These are phyloP conservation scores for Anthonomus grandis DNA, from an alignment of 1,140 invertebrate genomes.

Conservation along the genomic window DNA sequence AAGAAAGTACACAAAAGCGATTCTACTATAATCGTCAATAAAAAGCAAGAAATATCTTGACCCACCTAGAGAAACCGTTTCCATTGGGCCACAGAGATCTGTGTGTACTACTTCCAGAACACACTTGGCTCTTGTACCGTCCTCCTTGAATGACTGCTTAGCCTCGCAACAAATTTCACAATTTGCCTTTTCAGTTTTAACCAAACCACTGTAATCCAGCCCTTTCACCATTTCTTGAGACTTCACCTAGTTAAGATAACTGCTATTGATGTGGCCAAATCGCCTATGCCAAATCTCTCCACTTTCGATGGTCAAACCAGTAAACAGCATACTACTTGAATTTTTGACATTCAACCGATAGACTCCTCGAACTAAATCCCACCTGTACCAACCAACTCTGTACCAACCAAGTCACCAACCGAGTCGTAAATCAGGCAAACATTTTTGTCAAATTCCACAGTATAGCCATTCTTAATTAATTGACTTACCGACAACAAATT, in stretches of 20 bases:
- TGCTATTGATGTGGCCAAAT: constrained; percentile 38
- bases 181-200: constrained; percentile 13
- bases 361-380: too few species aligned
- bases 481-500: too few species aligned
- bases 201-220: constrained; percentile 19
- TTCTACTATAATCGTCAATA: constrained; percentile 46
- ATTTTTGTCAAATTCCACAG: too few species aligned
- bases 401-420: too few species aligned
- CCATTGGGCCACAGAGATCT: constrained; percentile 40
- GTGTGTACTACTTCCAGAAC: constrained; percentile 44
- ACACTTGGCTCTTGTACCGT: constrained; percentile 26
- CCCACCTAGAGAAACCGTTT: constrained; percentile 37
- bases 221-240: constrained; percentile 26
- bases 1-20: constrained; percentile 44
- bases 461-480: too few species aligned
- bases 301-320: constrained; percentile 24
- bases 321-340: too few species aligned
- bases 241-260: constrained; percentile 22
- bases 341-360: too few species aligned
- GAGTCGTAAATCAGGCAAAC: too few species aligned
- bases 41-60: constrained; percentile 47
- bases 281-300: constrained; percentile 31
- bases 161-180: constrained; percentile 41
- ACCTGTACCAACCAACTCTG: too few species aligned
- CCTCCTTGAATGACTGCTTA: constrained; percentile 37